phyloP scores from a whole-genome alignment of 2,797 vertebrate species.

The Telmatherina bonti region DNA sequence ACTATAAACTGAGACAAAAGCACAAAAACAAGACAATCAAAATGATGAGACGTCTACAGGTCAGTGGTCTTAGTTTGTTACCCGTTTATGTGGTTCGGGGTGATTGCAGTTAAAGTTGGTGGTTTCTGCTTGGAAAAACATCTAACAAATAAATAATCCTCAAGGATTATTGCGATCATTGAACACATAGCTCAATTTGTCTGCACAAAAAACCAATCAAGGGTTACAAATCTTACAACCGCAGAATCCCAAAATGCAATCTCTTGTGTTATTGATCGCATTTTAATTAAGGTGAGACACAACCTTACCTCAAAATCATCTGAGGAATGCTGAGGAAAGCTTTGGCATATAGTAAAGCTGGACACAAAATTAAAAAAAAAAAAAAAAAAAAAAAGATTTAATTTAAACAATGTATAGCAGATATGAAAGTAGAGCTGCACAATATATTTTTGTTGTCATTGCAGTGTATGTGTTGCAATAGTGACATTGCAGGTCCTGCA shows the following conservation, averaged over 20 bases:
- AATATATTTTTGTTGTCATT: too few species aligned
- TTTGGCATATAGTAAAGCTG: background rate
- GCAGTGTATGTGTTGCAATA: too few species aligned
- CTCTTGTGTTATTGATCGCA: constrained; percentile 7
- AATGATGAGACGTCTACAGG: too few species aligned
- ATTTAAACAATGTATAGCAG: too few species aligned
- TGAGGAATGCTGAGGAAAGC: background rate
- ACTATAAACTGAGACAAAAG: background rate
- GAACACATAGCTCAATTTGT: constrained; percentile 19
- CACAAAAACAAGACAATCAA: too few species aligned
- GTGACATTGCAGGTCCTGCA: too few species aligned
- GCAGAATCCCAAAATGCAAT: constrained; percentile 8
- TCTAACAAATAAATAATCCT: background rate
- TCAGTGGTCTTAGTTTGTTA: too few species aligned
- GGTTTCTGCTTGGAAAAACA: too few species aligned
- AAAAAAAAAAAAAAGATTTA: background rate
- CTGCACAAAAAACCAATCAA: constrained; percentile 24
- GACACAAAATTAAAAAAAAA: background rate
- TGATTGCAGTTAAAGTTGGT: too few species aligned
- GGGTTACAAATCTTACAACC: background rate
- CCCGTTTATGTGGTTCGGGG: too few species aligned
- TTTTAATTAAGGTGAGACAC: constrained; percentile 2
- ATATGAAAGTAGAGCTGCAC: too few species aligned
- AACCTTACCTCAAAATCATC: constrained; percentile 9
- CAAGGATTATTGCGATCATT: background rate